These are phyloP conservation scores for Clupea harengus DNA, from an alignment of 2,113 vertebrate genomes.

Conservation along the genomic window DNA sequence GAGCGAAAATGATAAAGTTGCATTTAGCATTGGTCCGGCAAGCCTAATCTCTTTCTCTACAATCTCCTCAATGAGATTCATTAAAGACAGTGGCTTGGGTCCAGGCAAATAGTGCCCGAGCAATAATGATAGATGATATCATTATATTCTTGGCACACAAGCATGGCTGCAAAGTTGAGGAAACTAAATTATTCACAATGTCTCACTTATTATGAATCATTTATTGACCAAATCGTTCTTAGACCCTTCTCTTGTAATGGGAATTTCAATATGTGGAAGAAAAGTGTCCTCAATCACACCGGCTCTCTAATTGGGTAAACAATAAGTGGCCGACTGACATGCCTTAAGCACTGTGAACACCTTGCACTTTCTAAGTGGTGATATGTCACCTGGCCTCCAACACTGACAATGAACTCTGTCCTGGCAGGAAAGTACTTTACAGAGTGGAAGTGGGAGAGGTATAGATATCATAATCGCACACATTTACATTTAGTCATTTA, in stretches of 20 bases:
- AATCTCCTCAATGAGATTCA: slow-evolving; percentile 12
- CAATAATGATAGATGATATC: slow-evolving; percentile 37
- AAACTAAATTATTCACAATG: slow-evolving; percentile 36
- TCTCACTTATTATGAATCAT: slow-evolving; percentile 40
- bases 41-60: background rate
- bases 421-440: background rate
- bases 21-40: background rate
- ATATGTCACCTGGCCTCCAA: background rate
- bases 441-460: background rate
- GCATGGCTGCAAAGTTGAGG: slow-evolving; percentile 26
- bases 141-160: slow-evolving; percentile 26
- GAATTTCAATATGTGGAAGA: slow-evolving; percentile 3
- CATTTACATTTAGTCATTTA: no score
- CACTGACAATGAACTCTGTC: background rate
- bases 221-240: slow-evolving; percentile 29
- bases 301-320: slow-evolving; percentile 5
- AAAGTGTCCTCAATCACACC: slow-evolving; percentile 7
- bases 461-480: background rate
- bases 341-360: background rate
- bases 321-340: background rate
- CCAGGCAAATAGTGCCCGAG: slow-evolving; percentile 4
- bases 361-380: background rate
- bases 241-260: background rate
- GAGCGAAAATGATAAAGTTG: background rate
- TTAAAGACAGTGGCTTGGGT: background rate